Percentiles rank a stretch among this genome's conserved stretches.
Conservation (phyloP, 2,113 vertebrate genomes). For the Regulus satrapa region DNA sequence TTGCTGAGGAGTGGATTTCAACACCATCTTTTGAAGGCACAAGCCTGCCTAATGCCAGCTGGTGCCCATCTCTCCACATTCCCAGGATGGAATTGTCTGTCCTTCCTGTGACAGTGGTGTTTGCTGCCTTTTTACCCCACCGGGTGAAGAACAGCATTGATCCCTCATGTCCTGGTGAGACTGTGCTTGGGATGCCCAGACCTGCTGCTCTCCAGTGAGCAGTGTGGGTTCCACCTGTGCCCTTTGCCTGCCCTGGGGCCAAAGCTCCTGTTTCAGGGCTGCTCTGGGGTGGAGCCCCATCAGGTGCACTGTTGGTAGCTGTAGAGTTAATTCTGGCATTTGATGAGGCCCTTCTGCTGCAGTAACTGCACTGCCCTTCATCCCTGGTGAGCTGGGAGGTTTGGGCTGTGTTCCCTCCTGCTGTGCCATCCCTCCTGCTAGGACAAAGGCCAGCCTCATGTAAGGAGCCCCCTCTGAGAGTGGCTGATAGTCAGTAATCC, state of each 20-base stretch:
- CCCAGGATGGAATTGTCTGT: not conserved
- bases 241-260: not conserved
- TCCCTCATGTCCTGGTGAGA: not conserved
- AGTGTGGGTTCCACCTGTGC: not conserved
- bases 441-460: not conserved
- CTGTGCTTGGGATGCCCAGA: not conserved
- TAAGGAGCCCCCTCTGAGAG: not conserved
- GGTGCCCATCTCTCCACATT: not conserved
- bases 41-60: not conserved
- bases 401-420: not conserved
- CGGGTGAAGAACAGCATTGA: not conserved
- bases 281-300: not conserved
- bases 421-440: not conserved
- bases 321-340: not conserved
- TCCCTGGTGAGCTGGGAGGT: not conserved
- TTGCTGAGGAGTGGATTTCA: not conserved
- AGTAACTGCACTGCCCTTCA: not conserved
- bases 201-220: not conserved
- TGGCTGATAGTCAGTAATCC: conserved; percentile 21
- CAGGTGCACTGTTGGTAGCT: not conserved
- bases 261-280: not conserved
- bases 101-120: not conserved
- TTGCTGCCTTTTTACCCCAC: not conserved
- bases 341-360: not conserved
- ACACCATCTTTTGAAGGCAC: not conserved